Evolutionary conservation across 2,888 invertebrate genomes (phyloP), one percentile per base, ranked within the genome.

Genomic region (Pachycephus smyrnensis): DNA sequence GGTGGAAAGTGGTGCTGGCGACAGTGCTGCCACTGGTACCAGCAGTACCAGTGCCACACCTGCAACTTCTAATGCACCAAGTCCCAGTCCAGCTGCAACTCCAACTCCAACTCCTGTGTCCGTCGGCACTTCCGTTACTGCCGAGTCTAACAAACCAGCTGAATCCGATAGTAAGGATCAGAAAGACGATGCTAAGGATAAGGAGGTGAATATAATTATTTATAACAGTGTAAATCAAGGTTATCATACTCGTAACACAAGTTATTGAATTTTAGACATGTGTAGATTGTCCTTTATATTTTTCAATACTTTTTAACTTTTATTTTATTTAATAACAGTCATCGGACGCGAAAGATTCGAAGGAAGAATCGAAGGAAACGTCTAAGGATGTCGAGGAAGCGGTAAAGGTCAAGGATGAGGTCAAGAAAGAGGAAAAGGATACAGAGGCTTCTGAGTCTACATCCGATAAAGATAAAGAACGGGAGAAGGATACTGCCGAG

Each of bases 41-140:
- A 88, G 89, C 12, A 88, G 88, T 75, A 88, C 88, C n/a, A 88
- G 89, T 11, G 91, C 90, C 1, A 94, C 94, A 0, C 94, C 94
- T 77, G 94, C 94, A 9, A 94, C 94, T 0, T 94, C 94, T 0
- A 90, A 90, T 75, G 94, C 94, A 0, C 94, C 95, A 31, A 96
- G 96, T 88, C 94, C 96, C 0, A 96, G 95, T 88, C 96, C 96
- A 0, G 95, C 95, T 1, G 95, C 96, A 0, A 94, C 94, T 0
- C 92, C 93, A 1, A 93, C 93, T 2, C 92, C 93, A 0, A 93
- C 93, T 0, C 91, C 92, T 23, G 92, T 93, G 0, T 92, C 92
- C 1, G 92, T 92, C 23, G 92, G 93, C 0, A 92, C 92, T 0
- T 90, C 92, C n/a, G 78, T 78, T 23, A 82, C 80, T 6, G 86